Evolutionary conservation across 2,113 vertebrate genomes (phyloP).

Genomic region (Hippoglossus stenolepis): DNA sequence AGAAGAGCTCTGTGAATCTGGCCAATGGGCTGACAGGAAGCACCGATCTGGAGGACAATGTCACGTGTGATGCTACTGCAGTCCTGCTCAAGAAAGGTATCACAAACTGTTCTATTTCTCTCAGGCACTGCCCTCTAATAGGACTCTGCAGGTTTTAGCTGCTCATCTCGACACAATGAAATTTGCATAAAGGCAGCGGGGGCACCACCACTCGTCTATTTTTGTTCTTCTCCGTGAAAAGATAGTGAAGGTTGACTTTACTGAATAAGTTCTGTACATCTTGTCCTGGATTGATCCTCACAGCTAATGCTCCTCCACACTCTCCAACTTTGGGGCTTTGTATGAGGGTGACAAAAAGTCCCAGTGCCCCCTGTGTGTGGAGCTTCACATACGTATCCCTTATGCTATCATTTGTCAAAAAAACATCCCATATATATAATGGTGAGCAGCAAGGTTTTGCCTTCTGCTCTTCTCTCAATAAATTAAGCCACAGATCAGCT

Average conservation of each 20-base stretch:
- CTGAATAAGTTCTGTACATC: neutral
- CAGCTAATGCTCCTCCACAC: neutral
- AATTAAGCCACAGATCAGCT: neutral
- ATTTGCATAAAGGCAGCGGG: conserved; percentile 41
- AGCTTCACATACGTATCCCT: no score
- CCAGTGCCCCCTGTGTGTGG: neutral
- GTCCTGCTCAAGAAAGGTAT: conserved; percentile 94
- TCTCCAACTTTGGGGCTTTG: neutral
- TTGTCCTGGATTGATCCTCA: conserved; percentile 11
- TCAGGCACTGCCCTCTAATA: neutral
- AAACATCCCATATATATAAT: no score
- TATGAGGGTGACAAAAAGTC: neutral
- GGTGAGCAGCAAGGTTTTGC: neutral
- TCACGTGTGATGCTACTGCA: conserved; percentile 91
- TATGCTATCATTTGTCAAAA: neutral
- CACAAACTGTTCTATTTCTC: conserved; percentile 1
- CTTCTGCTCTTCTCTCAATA: neutral
- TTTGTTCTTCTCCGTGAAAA: conserved; percentile 10
- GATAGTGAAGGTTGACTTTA: conserved; percentile 13
- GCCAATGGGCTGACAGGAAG: conserved; percentile 89
- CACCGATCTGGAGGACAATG: conserved; percentile 88
- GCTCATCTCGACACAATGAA: conserved; percentile 4
- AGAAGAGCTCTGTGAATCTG: conserved; percentile 88
- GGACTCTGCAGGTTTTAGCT: neutral
- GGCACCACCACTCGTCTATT: conserved; percentile 29